phyloP scores from a whole-genome alignment of 1,140 invertebrate genomes.

The Apis dorsata region DNA sequence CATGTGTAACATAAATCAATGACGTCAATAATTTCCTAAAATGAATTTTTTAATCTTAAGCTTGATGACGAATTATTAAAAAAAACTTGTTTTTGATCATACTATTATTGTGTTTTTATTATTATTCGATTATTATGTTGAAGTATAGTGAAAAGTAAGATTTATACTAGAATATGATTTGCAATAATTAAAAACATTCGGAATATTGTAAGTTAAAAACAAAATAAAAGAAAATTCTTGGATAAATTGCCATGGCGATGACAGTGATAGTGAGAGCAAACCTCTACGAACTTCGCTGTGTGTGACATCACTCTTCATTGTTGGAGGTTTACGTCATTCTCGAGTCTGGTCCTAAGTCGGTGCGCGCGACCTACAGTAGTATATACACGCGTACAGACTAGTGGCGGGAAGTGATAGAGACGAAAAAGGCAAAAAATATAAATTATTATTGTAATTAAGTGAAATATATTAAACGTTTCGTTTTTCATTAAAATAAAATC shows the following conservation, averaged over 20 bases:
- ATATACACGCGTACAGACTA: slow-evolving; percentile 42
- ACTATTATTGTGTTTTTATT: background rate
- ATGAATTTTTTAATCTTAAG: background rate
- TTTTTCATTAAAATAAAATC: slow-evolving; percentile 17
- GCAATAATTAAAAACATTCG: background rate
- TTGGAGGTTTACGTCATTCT: slow-evolving; percentile 80
- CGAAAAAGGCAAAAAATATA: slow-evolving; percentile 43
- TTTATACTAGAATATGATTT: background rate
- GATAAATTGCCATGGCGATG: background rate
- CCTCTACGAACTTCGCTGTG: slow-evolving; percentile 51
- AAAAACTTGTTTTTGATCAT: background rate
- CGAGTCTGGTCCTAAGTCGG: slow-evolving; percentile 59
- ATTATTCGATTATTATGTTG: background rate
- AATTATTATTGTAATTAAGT: slow-evolving; percentile 43
- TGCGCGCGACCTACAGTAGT: slow-evolving; percentile 58
- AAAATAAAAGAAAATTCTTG: slow-evolving; percentile 10
- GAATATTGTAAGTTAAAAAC: background rate
- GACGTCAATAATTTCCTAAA: slow-evolving; percentile 7
- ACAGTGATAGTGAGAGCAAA: slow-evolving; percentile 29
- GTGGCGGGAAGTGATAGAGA: slow-evolving; percentile 34
- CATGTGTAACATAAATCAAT: background rate
- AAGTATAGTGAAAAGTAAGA: background rate
- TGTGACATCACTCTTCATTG: slow-evolving; percentile 77
- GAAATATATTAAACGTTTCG: slow-evolving; percentile 56
- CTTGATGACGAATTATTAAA: background rate